phyloP scores from a whole-genome alignment of 1,140 invertebrate genomes.

The Achatina immaculata region DNA sequence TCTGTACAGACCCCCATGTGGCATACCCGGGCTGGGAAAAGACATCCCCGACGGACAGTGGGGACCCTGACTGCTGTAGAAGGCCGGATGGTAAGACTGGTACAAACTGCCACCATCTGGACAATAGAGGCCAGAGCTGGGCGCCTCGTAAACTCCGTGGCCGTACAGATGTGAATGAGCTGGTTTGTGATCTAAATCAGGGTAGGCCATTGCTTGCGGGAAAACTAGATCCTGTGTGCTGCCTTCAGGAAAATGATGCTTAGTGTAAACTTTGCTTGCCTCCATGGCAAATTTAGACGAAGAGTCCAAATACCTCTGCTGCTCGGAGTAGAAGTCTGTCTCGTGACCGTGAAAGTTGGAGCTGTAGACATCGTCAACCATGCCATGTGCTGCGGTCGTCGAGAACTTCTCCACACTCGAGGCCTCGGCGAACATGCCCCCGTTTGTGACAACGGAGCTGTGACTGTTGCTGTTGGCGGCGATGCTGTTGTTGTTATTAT shows the following conservation, averaged over 20 bases:
- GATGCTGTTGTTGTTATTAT: slow-evolving; percentile 15
- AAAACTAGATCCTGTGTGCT: slow-evolving; percentile 40
- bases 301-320: slow-evolving; percentile 44
- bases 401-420: slow-evolving; percentile 17
- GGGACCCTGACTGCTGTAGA: slow-evolving; percentile 52
- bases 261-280: slow-evolving; percentile 2
- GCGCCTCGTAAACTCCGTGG: slow-evolving; percentile 37
- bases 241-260: slow-evolving; percentile 28
- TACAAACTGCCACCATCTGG: slow-evolving; percentile 42
- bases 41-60: slow-evolving; percentile 37
- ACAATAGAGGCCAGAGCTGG: slow-evolving; percentile 20
- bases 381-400: background rate
- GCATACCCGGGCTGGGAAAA: slow-evolving; percentile 42
- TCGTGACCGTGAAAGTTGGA: slow-evolving; percentile 37
- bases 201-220: slow-evolving; percentile 36
- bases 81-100: slow-evolving; percentile 49
- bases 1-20: slow-evolving; percentile 36
- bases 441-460: background rate
- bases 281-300: slow-evolving; percentile 18
- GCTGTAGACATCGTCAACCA: slow-evolving; percentile 44
- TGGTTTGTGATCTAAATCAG: slow-evolving; percentile 47
- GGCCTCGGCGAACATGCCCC: slow-evolving; percentile 39
- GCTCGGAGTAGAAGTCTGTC: slow-evolving; percentile 41
- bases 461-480: background rate
- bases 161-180: slow-evolving; percentile 39